Base-by-base conservation (phyloP, 2,113 vertebrate species). In the Baryphthengus martii region DNA sequence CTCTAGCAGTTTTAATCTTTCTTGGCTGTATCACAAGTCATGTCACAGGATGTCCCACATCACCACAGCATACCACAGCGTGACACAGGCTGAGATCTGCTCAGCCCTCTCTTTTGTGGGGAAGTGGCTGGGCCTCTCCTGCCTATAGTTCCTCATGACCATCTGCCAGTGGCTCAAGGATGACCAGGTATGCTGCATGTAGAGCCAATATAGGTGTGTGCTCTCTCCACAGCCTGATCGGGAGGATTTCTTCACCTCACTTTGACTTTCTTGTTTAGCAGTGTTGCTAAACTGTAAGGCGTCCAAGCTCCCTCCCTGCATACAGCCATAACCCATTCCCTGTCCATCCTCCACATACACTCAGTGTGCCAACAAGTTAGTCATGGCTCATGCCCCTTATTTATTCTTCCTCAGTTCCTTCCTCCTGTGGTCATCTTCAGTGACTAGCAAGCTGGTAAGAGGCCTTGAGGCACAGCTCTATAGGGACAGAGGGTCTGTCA, bases 21-120 rank as follows among this genome's bases (percentile, higher is more conserved):
- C 65, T 76, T 59, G 86, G 47, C 90, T 82, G 80, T 87, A 73
- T 78, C 73, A 88, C 29, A 56, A 37, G 49, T 24, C 68, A 53
- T 92, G 86, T 90, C 86, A 95, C 93, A 95, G 95, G 92, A 95
- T 92, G 71, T 90, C 58, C 86, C 90, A 73, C 49, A 90, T 40
- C 80, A 68, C 88, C 55, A 31, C 68, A 77, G 55, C 31, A 71
- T 9, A 85, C 29, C 20, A 2, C 66, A 50, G 86, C 20, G 4
- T 45, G 77, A 95, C 56, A 78, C 1, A 11, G 71, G 53, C 58
- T 76, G 67, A 66, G 75, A 70, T 83, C 83, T 37, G 39, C 79
- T 79, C 52, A 67, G 68, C 58, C 16, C 7, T 62, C 37, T 35
- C 7, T 0, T 26, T 15, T 0, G 1, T 20, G 45, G 20, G 83